These are phyloP conservation scores for Microctenopoma stevenorrisi DNA, from an alignment of 2,797 vertebrate species.

Conservation along the genomic window DNA sequence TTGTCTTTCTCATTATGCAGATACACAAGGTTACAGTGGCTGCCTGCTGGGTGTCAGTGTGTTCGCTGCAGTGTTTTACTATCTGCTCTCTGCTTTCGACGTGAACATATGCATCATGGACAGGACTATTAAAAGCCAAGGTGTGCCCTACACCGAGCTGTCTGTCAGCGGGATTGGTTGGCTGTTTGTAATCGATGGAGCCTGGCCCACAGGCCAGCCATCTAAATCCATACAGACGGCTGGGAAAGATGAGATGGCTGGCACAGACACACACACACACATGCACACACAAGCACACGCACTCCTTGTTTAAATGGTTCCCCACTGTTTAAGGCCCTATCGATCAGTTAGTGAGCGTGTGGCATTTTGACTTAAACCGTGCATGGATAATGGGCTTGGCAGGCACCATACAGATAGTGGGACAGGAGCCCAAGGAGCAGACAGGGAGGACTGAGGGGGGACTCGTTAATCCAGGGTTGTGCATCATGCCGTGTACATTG, in stretches of 20 bases:
- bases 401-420: constrained; percentile 59
- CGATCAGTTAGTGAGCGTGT: constrained; percentile 70
- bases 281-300: constrained; percentile 11
- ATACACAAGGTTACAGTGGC: constrained; percentile 63
- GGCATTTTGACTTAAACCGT: constrained; percentile 77
- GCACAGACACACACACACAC: constrained; percentile 21
- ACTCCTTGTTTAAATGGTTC: constrained; percentile 63
- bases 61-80: constrained; percentile 50
- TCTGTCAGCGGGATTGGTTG: constrained; percentile 78
- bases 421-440: constrained; percentile 64
- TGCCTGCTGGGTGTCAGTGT: constrained; percentile 58
- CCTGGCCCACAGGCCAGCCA: constrained; percentile 63
- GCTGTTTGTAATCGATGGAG: constrained; percentile 75
- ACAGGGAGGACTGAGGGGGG: constrained; percentile 17
- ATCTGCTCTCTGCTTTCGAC: constrained; percentile 40
- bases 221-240: constrained; percentile 74
- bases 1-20: constrained; percentile 66
- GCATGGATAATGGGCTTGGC: constrained; percentile 77
- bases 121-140: constrained; percentile 71
- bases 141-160: constrained; percentile 69
- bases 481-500: constrained; percentile 57
- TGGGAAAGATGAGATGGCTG: constrained; percentile 68
- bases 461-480: constrained; percentile 68
- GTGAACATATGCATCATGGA: constrained; percentile 40
- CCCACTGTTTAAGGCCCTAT: constrained; percentile 71